Base-by-base conservation (phyloP, 2,113 vertebrate species). In the Rhinolophus sinicus region DNA sequence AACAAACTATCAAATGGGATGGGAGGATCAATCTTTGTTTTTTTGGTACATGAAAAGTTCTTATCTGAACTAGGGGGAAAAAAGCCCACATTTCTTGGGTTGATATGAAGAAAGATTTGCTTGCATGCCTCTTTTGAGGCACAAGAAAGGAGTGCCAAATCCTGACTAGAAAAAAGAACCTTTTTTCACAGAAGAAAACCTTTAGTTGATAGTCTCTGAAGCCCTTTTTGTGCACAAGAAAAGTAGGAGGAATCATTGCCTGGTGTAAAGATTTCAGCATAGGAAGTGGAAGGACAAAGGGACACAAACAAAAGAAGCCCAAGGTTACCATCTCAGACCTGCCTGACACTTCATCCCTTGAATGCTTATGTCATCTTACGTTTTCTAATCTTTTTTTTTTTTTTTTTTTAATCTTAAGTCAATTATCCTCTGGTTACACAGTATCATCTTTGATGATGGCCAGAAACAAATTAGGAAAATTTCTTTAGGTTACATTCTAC, bases 21-120 rank as follows among this genome's bases (percentile, higher is more conserved):
- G 90, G 90, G 96, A 96, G 83, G 90, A 38, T 85, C 58, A 19
- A 18, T 4, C 84, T 93, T 94, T 90, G 65, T 47, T 64, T 54
- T 91, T 88, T 95, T 69, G 47, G 54, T 82, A n/a, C 47, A 15
- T 95, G 67, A 77, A 94, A 96, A 56, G 26, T 78, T 94, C 81
- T 94, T 38, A 87, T 64, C 67, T 86, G 87, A 92, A 86, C 47
- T 30, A 52, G 60, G 65, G 14, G 38, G 12, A 28, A n/a, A 52
- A 75, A 88, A 80, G 54, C 52, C 62, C 80, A 38, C n/a, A 38
- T 93, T 85, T 90, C 77, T 89, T 93, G 52, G 60, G 62, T 56
- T 88, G 38, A 58, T 15, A 38, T 14, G 54, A 72, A 80, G 88
- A 93, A 93, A 70, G 38, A 84, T 82, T 91, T 65, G 60, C 52